A percentile compares a stretch with the other conserved stretches of the same genome.
phyloP scores from a whole-genome alignment of 2,113 vertebrate species.

The Eolophus roseicapilla region DNA sequence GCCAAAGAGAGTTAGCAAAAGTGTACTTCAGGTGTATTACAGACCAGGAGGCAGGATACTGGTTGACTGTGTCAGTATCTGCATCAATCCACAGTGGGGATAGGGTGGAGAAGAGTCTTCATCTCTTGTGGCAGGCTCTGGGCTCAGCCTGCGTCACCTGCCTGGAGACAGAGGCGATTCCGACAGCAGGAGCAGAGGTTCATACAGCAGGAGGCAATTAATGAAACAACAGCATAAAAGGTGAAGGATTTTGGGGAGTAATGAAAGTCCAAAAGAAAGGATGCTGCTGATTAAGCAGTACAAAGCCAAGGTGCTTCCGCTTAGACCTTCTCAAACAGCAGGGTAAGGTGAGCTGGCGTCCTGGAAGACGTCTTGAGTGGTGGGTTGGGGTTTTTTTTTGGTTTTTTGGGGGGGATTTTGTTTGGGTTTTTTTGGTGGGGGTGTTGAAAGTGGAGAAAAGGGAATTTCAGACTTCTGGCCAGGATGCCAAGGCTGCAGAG shows the following conservation, averaged over 20 bases:
- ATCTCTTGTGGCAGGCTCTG: neutral
- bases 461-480: neutral
- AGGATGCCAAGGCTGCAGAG: neutral
- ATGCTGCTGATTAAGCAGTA: neutral
- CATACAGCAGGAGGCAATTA: neutral
- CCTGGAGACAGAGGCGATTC: neutral
- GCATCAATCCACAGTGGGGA: neutral
- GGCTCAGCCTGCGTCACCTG: neutral
- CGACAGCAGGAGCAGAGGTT: neutral
- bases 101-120: neutral
- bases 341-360: neutral
- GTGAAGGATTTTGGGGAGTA: neutral
- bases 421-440: no score
- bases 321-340: neutral
- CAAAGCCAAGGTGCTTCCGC: neutral
- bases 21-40: neutral
- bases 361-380: neutral
- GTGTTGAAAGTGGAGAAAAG: neutral
- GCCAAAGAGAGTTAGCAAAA: neutral
- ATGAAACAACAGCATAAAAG: neutral
- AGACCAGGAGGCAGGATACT: neutral
- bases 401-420: no score
- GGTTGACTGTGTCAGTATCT: neutral
- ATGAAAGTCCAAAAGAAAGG: neutral
- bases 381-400: neutral